phyloP scores from a whole-genome alignment of 2,888 invertebrate species.

The Heliconius sara region DNA sequence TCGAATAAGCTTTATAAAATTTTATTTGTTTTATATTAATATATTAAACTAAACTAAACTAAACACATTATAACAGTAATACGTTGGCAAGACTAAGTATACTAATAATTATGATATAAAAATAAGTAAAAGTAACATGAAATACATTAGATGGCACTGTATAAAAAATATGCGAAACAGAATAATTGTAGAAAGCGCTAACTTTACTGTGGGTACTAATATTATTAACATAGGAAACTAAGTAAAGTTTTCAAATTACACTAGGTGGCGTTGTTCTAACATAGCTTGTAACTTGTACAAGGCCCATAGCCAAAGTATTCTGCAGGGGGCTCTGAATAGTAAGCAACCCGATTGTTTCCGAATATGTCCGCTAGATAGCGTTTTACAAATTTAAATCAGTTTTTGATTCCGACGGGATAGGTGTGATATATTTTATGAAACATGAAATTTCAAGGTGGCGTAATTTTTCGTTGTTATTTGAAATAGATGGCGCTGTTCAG shows the following conservation, averaged over 20 bases:
- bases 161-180: background rate
- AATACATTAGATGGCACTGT: background rate
- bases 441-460: background rate
- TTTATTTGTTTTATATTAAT: too few species aligned
- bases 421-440: background rate
- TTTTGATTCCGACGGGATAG: background rate
- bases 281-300: background rate
- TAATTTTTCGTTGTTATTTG: background rate
- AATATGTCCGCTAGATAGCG: background rate
- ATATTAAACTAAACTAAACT: too few species aligned
- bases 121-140: background rate
- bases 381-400: background rate
- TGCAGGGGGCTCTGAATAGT: background rate
- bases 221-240: background rate
- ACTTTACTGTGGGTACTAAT: background rate
- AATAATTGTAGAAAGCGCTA: background rate
- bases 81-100: background rate
- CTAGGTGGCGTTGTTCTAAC: background rate
- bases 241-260: background rate
- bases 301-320: background rate
- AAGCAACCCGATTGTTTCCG: background rate
- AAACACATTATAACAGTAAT: too few species aligned
- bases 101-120: background rate
- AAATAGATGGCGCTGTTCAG: background rate
- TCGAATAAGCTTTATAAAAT: too few species aligned